phyloP scores from a whole-genome alignment of 37 sponge, comb jelly and placozoan genomes.

The Halichondria panicea region DNA sequence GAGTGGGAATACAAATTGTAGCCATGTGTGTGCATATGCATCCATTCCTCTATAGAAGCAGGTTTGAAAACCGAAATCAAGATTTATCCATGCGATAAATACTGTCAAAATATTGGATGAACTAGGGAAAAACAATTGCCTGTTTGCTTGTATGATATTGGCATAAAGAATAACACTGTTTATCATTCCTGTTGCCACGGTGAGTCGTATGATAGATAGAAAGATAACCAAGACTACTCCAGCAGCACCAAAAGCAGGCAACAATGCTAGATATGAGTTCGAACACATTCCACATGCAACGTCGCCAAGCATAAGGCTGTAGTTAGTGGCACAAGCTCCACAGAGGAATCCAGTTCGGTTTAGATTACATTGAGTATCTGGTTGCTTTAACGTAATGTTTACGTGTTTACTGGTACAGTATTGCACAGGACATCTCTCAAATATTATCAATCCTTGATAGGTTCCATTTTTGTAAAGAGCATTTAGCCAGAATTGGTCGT shows the following conservation, averaged over 20 bases:
- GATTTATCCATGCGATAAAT: conserved; percentile 38
- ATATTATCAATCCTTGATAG: too few relatives aligned
- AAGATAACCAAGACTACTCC: conserved; percentile 39
- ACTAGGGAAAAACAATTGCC: too few relatives aligned
- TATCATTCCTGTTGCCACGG: conserved; percentile 37
- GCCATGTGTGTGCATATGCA: conserved; percentile 26
- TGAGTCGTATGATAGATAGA: conserved; percentile 30
- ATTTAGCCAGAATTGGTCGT: too few relatives aligned
- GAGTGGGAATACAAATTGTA: conserved; percentile 43
- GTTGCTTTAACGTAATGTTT: too few relatives aligned
- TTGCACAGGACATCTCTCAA: too few relatives aligned
- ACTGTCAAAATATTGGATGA: too few relatives aligned
- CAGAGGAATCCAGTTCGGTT: conserved; percentile 45
- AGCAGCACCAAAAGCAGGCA: conserved; percentile 9
- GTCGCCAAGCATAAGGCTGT: conserved; percentile 30
- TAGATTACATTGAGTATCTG: conserved; percentile 14
- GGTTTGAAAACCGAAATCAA: conserved; percentile 5
- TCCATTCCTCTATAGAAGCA: conserved; percentile 60
- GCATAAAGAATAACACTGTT: conserved; percentile 53
- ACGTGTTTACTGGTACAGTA: too few relatives aligned
- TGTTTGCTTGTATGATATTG: conserved; percentile 17
- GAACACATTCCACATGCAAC: conserved; percentile 22
- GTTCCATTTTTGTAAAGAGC: too few relatives aligned
- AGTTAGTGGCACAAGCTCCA: conserved; percentile 24
- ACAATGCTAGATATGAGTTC: conserved; percentile 2